Base-by-base conservation (phyloP, 2,888 invertebrate species). In the Phoenoteleia sp. region DNA sequence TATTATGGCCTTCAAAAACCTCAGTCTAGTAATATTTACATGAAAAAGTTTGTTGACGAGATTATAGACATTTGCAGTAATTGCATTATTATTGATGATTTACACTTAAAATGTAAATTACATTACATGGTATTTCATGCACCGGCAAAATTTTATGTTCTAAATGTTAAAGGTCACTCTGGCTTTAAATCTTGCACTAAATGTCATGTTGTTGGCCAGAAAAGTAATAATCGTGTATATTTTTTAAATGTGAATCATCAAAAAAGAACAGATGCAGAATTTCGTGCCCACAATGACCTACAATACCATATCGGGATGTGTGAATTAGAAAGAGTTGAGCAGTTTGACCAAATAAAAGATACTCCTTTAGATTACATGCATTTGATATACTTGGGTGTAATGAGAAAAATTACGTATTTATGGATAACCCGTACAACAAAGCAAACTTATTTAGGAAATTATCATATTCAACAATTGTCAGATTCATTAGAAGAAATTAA, bases 141-240 rank as follows among this genome's bases (percentile, higher is more conserved):
- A 11, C 87, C 87, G 7, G 87, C 87, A 7, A 87, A 79, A 62
- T 66, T 74, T 7, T 83, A 47, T 49, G 66, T 88, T 21, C 36
- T 79, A 11, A 83, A 81, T 71, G 80, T 84, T 6, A 87, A 87
- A 83, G 79, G 83, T 15, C 88, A 88, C 58, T 71, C 54, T 21
- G 86, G 81, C 21, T 88, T 87, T 56, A 49, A 54, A 36, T 81
- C 81, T 27, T 88, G 87, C 66, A 80, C 85, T 25, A 88, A 87
- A 56, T 89, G 87, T 72, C 62, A 66, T 52, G 15, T 72, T 52
- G 76, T 85, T 45, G 88, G 86, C 19, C 47, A 64, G 9, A 71
- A 58, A 47, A 23, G 47, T 19, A 45, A 79, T n/a, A 66, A 64
- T 27, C 69, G 81, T 1, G 58, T 86, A 3, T 86, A 71, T 84